These are phyloP conservation scores for Ciconia maguari DNA, from an alignment of 2,113 vertebrate species.

Conservation along the genomic window DNA sequence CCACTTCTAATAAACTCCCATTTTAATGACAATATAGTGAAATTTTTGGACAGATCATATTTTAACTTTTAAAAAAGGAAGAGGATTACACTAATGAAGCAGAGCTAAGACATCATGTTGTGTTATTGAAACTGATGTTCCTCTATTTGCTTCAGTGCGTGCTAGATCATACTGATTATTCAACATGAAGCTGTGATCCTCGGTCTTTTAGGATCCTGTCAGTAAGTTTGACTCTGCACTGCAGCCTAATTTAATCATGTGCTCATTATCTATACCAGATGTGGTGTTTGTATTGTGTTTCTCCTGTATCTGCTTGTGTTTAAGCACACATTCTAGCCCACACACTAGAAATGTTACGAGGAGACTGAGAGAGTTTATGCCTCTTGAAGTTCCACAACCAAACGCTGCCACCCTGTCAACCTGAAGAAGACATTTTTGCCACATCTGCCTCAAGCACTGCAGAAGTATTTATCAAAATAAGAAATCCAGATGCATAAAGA, in stretches of 20 bases:
- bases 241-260: not conserved
- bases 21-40: slow-evolving; percentile 39
- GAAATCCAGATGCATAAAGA: not conserved
- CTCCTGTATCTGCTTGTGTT: not conserved
- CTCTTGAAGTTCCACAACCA: not conserved
- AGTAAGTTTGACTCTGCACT: not conserved
- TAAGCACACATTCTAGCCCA: not conserved
- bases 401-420: not conserved
- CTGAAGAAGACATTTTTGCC: not conserved
- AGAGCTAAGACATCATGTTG: not conserved
- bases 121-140: not conserved
- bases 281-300: not conserved
- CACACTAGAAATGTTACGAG: not conserved
- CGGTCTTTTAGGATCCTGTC: not conserved
- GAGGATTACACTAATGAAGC: not conserved
- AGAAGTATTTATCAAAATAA: not conserved
- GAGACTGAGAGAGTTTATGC: not conserved
- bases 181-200: not conserved
- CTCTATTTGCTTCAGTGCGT: not conserved
- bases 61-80: slow-evolving; percentile 26
- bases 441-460: not conserved
- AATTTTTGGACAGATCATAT: slow-evolving; percentile 29
- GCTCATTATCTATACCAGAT: not conserved
- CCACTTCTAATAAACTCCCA: not conserved
- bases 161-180: not conserved